Evolutionary conservation across 2,797 vertebrate genomes (phyloP), one percentile per base, ranked within the genome.

Genomic region (Melanotaenia parkinsoni): DNA sequence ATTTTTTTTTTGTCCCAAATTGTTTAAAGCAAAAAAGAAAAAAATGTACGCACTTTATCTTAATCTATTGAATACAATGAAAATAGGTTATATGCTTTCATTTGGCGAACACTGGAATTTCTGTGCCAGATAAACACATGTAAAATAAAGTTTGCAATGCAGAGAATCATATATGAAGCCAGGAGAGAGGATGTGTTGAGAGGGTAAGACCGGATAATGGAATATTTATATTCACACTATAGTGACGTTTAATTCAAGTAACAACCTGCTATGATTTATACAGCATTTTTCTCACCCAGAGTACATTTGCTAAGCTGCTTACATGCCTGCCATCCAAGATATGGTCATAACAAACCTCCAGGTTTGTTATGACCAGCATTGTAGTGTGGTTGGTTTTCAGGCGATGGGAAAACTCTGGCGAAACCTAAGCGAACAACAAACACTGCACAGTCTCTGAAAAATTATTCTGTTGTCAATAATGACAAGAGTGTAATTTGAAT

Each of bases 301-400:
- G 60, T 33, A 3, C 68, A 53, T 63, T 45, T 65, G 47, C 67
- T 58, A 14, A 58, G 69, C 70, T 67, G 65, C 62, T 40, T 70
- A 79, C 72, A 40, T 35, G 20, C 76, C 50, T 37, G 54, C 62
- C 28, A 40, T 5, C 33, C 45, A 69, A 63, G 72, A 74, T 37
- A 24, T 9, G 8, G 38, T 53, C 66, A 45, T 54, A 33, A 74
- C 81, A 74, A 67, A 64, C 68, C 62, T 63, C 1, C n/a, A 24
- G 38, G 71, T 62, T n/a, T n/a, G n/a, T n/a, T n/a, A n/a, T n/a
- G n/a, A n/a, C n/a, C n/a, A 16, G 33, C 13, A 2, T 50, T 43
- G 58, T 14, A 2, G 37, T 56, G 66, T 38, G 6, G 43, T 45
- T 76, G 12, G 7, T 51, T 67, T 58, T 45, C 1, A 38, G 35